Evolutionary conservation across 2,113 vertebrate genomes (phyloP).

Genomic region (Corydoras sp.): DNA sequence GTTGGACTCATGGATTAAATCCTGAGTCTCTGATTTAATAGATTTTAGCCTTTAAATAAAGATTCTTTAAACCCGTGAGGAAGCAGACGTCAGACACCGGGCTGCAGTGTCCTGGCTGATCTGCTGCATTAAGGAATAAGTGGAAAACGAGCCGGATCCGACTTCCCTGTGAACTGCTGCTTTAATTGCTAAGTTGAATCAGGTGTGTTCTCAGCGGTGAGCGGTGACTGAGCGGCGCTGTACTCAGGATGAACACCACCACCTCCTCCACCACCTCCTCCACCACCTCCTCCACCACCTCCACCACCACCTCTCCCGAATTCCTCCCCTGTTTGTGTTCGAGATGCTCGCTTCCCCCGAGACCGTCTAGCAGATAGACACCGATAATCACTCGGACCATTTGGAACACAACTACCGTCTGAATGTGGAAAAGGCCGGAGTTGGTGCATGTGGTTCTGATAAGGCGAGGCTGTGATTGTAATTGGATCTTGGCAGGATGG

Average conservation of each 20-base stretch:
- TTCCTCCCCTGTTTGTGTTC: not conserved
- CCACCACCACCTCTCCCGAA: no score
- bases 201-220: not conserved
- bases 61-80: not conserved
- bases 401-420: conserved; percentile 13
- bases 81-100: not conserved
- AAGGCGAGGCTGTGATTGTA: conserved; percentile 53
- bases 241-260: no score
- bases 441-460: conserved; percentile 61
- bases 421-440: conserved; percentile 20
- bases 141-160: not conserved
- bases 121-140: not conserved
- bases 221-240: no score
- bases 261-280: no score
- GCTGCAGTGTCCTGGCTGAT: no score
- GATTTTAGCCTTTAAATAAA: not conserved
- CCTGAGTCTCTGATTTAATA: no score
- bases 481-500: conserved; percentile 45
- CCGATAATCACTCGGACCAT: conserved; percentile 3
- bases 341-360: conserved; percentile 24
- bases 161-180: not conserved
- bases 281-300: no score
- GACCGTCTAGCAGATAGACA: conserved; percentile 4
- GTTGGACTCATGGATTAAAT: no score
- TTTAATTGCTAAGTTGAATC: not conserved